Evolutionary conservation across 2,797 vertebrate species (phyloP).

Genomic region (Orestias chungarensis): DNA sequence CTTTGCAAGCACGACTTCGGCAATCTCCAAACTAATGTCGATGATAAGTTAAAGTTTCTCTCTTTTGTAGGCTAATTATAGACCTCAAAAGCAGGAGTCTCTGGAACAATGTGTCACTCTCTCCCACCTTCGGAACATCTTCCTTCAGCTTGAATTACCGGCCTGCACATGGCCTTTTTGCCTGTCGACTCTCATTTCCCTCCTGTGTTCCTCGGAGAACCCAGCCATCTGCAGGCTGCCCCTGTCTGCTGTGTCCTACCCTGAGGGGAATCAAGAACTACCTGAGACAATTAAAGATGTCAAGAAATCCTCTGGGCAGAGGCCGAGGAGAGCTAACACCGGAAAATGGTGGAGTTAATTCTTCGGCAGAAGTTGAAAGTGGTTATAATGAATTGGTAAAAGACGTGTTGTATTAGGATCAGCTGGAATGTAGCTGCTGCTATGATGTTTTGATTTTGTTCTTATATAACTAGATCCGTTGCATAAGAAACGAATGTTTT

Average conservation of each 20-base stretch:
- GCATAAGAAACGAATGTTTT: constrained; percentile 37
- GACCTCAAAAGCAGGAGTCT: constrained; percentile 17
- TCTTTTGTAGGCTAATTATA: constrained; percentile 1
- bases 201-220: constrained; percentile 82
- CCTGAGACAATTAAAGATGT: constrained; percentile 53
- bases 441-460: neutral
- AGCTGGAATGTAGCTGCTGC: neutral
- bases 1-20: constrained; percentile 82
- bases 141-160: constrained; percentile 81
- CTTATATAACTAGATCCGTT: constrained; percentile 27
- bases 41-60: constrained; percentile 70
- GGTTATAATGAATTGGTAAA: constrained; percentile 4
- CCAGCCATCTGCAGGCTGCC: constrained; percentile 81
- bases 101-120: constrained; percentile 41
- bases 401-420: neutral
- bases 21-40: constrained; percentile 76
- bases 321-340: constrained; percentile 28
- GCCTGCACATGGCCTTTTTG: constrained; percentile 88
- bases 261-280: constrained; percentile 83
- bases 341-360: constrained; percentile 1
- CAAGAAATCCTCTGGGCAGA: constrained; percentile 10
- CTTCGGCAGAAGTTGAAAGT: constrained; percentile 15
- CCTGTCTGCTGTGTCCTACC: constrained; percentile 81
- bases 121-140: constrained; percentile 30
- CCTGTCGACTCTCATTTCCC: constrained; percentile 82